Percentiles rank a stretch among this genome's conserved stretches.
Conservation (phyloP, 1,140 invertebrate genomes). For the Trichonephila inaurata region DNA sequence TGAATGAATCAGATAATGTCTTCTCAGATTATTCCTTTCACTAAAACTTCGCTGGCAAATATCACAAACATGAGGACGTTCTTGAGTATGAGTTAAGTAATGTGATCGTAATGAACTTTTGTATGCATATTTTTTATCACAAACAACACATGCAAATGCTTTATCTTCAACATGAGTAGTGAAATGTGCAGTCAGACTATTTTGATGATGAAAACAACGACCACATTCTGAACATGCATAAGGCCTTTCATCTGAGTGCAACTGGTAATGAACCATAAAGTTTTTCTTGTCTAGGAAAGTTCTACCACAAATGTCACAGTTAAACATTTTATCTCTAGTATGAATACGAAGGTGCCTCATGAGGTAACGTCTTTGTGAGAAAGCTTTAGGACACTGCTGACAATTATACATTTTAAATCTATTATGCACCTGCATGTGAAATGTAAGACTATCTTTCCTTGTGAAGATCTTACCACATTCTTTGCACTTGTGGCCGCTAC, state of each 20-base stretch:
- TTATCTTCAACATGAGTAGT: background rate
- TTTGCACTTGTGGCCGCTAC: background rate
- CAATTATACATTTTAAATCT: background rate
- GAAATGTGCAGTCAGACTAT: conserved; percentile 5
- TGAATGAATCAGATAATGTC: conserved; percentile 40
- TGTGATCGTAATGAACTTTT: conserved; percentile 42
- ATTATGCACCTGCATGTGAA: background rate
- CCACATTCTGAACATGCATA: conserved; percentile 27
- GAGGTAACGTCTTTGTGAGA: background rate
- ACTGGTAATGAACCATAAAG: background rate
- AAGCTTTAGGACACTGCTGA: conserved; percentile 3
- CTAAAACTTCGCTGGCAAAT: conserved; percentile 33
- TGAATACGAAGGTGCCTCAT: conserved; percentile 7
- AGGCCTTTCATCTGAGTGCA: conserved; percentile 17
- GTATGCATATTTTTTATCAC: conserved; percentile 30
- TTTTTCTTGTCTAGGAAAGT: conserved; percentile 31
- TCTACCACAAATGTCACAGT: conserved; percentile 28
- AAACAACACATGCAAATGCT: conserved; percentile 20
- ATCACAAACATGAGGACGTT: conserved; percentile 44
- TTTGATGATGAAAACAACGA: conserved; percentile 33
- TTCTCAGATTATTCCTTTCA: conserved; percentile 26
- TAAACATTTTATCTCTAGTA: conserved; percentile 20
- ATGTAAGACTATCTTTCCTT: conserved; percentile 10
- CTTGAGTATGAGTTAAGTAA: conserved; percentile 39
- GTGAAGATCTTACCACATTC: conserved; percentile 9